phyloP scores from a whole-genome alignment of 2,113 vertebrate genomes.

The Gnathonemus echidnorhynchus region DNA sequence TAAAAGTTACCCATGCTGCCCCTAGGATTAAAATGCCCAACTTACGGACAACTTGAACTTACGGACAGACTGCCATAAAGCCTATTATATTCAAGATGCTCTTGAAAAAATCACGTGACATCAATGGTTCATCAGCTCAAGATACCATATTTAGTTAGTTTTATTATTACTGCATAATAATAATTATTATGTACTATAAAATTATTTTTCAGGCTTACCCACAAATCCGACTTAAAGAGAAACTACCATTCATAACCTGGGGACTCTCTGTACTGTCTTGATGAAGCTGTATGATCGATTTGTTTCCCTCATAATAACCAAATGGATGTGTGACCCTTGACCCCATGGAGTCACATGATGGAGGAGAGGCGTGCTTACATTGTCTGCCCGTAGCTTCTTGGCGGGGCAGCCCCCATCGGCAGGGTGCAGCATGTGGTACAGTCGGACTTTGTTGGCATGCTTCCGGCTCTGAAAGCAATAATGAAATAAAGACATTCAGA shows the following conservation, averaged over 20 bases:
- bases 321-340: background rate
- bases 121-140: background rate
- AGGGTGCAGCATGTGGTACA: slow-evolving; percentile 96
- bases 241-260: background rate
- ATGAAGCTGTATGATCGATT: background rate
- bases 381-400: slow-evolving; percentile 88
- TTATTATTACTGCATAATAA: background rate
- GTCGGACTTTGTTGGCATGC: slow-evolving; percentile 91
- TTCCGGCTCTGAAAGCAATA: slow-evolving; percentile 76
- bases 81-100: background rate
- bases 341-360: background rate
- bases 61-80: background rate
- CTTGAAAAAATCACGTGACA: background rate
- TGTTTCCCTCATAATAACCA: background rate
- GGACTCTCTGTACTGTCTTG: background rate
- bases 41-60: background rate
- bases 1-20: background rate
- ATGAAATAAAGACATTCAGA: slow-evolving; percentile 20
- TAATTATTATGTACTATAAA: background rate
- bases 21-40: background rate
- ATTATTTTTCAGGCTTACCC: background rate
- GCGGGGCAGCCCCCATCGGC: slow-evolving; percentile 86
- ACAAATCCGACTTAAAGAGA: background rate
- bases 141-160: background rate
- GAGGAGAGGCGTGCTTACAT: slow-evolving; percentile 66